Evolutionary conservation across 2,113 vertebrate species (phyloP).

Genomic region (Brachionichthys hirsutus): DNA sequence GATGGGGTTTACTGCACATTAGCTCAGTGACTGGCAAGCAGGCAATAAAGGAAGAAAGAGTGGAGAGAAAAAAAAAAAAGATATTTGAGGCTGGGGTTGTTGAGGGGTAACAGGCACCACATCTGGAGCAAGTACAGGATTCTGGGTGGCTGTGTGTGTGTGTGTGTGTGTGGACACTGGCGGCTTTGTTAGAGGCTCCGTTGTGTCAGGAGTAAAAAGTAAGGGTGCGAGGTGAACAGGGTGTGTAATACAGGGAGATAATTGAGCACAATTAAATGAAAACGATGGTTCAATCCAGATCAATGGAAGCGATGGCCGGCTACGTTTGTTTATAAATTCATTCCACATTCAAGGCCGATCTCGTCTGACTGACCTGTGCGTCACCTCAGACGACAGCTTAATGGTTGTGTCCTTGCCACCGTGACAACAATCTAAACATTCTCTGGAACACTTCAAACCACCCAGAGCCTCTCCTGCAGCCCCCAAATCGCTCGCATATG

Average conservation of each 20-base stretch:
- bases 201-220: conserved; percentile 12
- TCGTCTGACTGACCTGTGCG: conserved; percentile 55
- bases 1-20: conserved; percentile 27
- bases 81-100: conserved; percentile 5
- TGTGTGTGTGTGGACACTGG: conserved; percentile 49
- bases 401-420: conserved; percentile 73
- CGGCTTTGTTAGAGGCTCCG: conserved; percentile 57
- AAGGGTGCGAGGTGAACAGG: background rate
- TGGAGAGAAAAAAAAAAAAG: conserved; percentile 8
- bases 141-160: background rate
- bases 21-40: conserved; percentile 4
- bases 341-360: conserved; percentile 33
- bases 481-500: conserved; percentile 77
- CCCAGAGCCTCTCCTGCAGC: conserved; percentile 49
- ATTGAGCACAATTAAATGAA: conserved; percentile 1
- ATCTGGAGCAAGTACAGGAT: conserved; percentile 36
- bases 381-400: conserved; percentile 69
- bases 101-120: conserved; percentile 32
- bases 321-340: conserved; percentile 40
- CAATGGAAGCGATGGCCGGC: conserved; percentile 16
- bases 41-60: conserved; percentile 3
- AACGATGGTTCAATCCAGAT: background rate
- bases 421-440: conserved; percentile 76
- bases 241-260: conserved; percentile 7
- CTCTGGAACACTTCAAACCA: conserved; percentile 59